Evolutionary conservation across 2,113 vertebrate genomes (phyloP).

Genomic region (Thamnophis sirtalis): DNA sequence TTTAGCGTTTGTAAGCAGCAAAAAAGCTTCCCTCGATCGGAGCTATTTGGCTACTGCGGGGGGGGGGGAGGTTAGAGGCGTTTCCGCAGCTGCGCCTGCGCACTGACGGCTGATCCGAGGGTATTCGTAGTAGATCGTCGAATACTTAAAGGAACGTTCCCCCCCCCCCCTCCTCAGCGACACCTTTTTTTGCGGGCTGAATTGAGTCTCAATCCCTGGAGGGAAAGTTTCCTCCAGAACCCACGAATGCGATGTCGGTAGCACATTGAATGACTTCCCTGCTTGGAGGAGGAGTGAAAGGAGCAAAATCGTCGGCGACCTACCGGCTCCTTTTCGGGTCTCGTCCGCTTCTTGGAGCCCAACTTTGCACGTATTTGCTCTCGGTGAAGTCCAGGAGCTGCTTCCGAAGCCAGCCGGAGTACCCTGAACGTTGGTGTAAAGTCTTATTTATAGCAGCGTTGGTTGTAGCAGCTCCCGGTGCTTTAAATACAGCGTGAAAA

Average conservation of each 20-base stretch:
- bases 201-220: neutral
- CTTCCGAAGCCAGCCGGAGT: neutral
- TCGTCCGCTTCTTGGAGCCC: neutral
- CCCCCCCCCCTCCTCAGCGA: neutral
- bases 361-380: neutral
- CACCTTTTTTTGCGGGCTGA: neutral
- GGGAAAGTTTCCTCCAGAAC: neutral
- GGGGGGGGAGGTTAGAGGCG: neutral
- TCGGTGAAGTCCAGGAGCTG: neutral
- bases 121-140: neutral
- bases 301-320: no score
- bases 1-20: neutral
- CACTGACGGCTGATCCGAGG: neutral
- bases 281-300: no score
- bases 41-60: neutral
- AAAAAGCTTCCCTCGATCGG: neutral
- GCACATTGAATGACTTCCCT: neutral
- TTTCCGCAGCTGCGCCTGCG: neutral
- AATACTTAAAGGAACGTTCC: neutral
- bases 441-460: conserved; percentile 22
- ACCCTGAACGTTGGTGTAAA: neutral
- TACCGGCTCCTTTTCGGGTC: neutral
- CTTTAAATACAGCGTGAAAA: conserved; percentile 10
- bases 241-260: neutral
- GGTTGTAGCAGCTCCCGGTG: neutral